These are phyloP conservation scores for Dipodomys spectabilis DNA, from an alignment of 2,113 vertebrate species.

Conservation along the genomic window DNA sequence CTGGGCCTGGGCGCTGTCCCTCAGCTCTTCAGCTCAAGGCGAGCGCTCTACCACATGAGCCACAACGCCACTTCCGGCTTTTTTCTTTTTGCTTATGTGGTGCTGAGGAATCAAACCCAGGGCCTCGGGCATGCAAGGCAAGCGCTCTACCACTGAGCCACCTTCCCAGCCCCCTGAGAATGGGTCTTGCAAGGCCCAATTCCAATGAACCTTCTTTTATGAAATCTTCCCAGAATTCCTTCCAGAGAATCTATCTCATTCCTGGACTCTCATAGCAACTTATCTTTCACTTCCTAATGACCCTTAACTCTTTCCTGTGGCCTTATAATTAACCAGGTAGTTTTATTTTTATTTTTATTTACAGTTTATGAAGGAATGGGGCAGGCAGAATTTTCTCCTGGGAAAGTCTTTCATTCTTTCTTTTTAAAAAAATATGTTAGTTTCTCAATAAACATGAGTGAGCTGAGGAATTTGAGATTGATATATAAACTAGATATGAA, in stretches of 20 bases:
- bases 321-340: background rate
- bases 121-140: too few species aligned
- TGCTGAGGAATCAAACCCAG: too few species aligned
- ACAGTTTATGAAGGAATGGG: too few species aligned
- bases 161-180: too few species aligned
- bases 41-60: too few species aligned
- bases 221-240: conserved; percentile 29
- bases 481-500: conserved; percentile 15
- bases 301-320: background rate
- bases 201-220: background rate
- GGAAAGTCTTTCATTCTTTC: background rate
- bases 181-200: background rate
- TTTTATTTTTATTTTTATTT: background rate
- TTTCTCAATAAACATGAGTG: background rate
- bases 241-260: conserved; percentile 3
- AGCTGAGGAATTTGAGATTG: background rate
- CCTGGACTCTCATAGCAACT: background rate
- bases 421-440: background rate
- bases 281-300: background rate
- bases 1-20: too few species aligned
- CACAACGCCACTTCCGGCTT: too few species aligned
- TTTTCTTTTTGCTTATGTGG: too few species aligned
- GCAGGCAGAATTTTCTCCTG: background rate
- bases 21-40: too few species aligned
- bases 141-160: too few species aligned